These are phyloP conservation scores for Loxodonta africana DNA, from an alignment of 2,113 vertebrate species.

Conservation along the genomic window DNA sequence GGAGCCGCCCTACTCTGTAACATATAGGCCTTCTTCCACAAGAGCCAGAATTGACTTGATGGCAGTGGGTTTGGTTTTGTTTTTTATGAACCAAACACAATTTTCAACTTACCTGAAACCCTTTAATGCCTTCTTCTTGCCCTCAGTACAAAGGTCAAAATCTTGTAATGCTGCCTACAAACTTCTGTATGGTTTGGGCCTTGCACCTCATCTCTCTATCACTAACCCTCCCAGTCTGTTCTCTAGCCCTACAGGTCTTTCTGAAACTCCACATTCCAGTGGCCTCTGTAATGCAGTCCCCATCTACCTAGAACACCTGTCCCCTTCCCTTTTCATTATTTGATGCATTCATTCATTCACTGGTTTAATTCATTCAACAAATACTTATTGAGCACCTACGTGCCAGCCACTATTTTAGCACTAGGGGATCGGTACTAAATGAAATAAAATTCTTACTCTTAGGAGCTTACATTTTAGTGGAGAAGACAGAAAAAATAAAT, in stretches of 20 bases:
- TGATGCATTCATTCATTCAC: slow-evolving; percentile 30
- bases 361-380: slow-evolving; percentile 35
- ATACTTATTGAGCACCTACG: not conserved
- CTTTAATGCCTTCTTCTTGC: not conserved
- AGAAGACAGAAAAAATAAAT: not conserved
- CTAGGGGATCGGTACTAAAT: not conserved
- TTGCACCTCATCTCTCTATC: not conserved
- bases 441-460: not conserved
- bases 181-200: not conserved
- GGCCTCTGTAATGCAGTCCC: not conserved
- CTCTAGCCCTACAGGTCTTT: not conserved
- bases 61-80: no score
- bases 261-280: not conserved
- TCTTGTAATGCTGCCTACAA: not conserved
- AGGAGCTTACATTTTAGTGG: not conserved
- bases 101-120: slow-evolving; percentile 20
- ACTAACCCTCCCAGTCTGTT: not conserved
- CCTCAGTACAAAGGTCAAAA: not conserved
- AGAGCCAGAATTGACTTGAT: no score
- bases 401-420: not conserved
- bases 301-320: not conserved
- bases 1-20: no score
- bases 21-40: no score
- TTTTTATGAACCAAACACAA: not conserved
- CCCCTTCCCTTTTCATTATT: not conserved